Evolutionary conservation across 2,888 invertebrate genomes (phyloP), one percentile per base, ranked within the genome.

Genomic region (Matsumyia berberina): DNA sequence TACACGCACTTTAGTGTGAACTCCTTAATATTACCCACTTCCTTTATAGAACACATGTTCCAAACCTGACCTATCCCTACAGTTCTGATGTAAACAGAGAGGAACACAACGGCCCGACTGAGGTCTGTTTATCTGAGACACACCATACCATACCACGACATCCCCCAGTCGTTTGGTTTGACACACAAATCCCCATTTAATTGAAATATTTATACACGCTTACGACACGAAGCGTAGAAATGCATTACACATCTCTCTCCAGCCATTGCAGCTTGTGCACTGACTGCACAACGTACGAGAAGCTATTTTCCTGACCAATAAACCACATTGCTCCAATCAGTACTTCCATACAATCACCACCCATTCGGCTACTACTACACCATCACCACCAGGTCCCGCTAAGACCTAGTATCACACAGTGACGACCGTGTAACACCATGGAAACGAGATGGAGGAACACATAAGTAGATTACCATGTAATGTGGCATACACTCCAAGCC

Each of bases 381-480:
- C 6, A 44, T 7, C 24, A 11, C 49, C 49, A 29, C 24, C 1
- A 2, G 24, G 19, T 29, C 11, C 0, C 29, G 12, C 7, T 15
- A 67, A 66, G 33, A 12, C 37, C 29, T 46, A 31, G 33, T 35
- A 33, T 17, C 24, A 17, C 46, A 7, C 44, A n/a, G 31, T 12
- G 9, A 12, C 24, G 12, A 12, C 44, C 3, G 8, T 39, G 15
- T n/a, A n/a, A 67, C 46, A 9, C 33, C 55, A 46, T 15, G n/a
- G 35, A 35, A 24, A 24, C 37, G 46, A 15, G 57, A 51, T n/a
- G n/a, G 49, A 24, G 15, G 12, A 8, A 33, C 19, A 44, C 19
- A 29, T 44, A 58, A 78, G 73, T 60, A 57, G 76, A 77, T 73
- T 79, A 73, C 83, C 78, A 60, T 72, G 70, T 72, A 83, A 72